Base-by-base conservation (phyloP, 2,888 invertebrate genomes). In the Tetragonisca angustula region DNA sequence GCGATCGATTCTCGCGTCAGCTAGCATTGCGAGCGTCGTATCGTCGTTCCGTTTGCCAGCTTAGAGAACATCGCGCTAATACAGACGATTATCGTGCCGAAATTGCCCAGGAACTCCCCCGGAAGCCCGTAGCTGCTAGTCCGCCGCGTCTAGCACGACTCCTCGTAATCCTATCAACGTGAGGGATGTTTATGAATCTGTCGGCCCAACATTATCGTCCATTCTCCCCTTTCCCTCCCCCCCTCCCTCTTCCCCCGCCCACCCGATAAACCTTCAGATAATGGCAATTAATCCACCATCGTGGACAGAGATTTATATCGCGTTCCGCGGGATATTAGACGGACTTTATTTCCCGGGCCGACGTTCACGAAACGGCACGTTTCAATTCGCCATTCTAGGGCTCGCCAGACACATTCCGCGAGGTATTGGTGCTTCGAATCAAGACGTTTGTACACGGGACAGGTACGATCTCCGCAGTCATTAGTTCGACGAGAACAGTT, bases 61-160 rank as follows among this genome's bases (percentile, higher is more conserved):
- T 85, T 84, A 76, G 84, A 81, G 89, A 72, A 72, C 79, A 78
- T 76, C 79, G 64, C 81, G 77, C 70, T 89, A 89, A 89, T 84
- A 82, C 90, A 77, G 77, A 70, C 89, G 87, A 89, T 90, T 84
- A 89, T 89, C 87, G 83, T 49, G 78, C 65, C 56, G 81, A 81
- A 81, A 89, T 90, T 88, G 83, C 73, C 70, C 27, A 68, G 75
- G n/a, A n/a, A 74, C 77, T 81, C 81, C 1, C 81, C 81, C 76
- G 76, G 9, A 70, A 59, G 64, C 59, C 67, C 54, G 72, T 52
- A 24, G 2, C 56, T 49, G 19, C 27, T 27, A 49, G 69, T 52
- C 62, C 65, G 70, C 62, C 62, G 70, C 76, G 32, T 67, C 78
- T 69, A 32, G 62, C 70, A 61, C 64, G 67, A 73, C 72, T 72